Percentiles rank a stretch among this genome's conserved stretches.
phyloP scores from a whole-genome alignment of 2,797 vertebrate genomes.

The Apogon talboti region DNA sequence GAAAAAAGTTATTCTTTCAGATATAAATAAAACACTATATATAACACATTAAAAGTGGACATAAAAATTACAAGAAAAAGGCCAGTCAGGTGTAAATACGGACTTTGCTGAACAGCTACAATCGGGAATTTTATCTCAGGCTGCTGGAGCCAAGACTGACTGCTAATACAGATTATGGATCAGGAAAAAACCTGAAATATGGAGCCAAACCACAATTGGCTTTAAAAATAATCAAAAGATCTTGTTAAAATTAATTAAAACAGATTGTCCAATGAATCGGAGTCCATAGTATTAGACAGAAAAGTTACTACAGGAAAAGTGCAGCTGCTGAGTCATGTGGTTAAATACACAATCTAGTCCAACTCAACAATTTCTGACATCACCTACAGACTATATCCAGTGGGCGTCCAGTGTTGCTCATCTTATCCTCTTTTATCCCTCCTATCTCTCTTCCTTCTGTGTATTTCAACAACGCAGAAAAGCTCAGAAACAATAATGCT shows the following conservation, averaged over 20 bases:
- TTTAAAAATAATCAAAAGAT: conserved; percentile 25
- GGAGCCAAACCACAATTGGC: conserved; percentile 4
- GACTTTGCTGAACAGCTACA: not conserved
- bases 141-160: not conserved
- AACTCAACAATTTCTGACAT: conserved; percentile 9
- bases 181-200: conserved; percentile 25
- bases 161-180: conserved; percentile 7
- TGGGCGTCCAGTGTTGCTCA: conserved; percentile 5
- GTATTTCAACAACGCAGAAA: conserved; percentile 29
- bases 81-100: not conserved
- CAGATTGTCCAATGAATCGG: not conserved
- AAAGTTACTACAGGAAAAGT: not conserved
- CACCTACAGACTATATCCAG: conserved; percentile 20
- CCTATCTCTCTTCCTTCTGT: conserved; percentile 7
- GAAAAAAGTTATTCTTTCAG: too few relatives aligned
- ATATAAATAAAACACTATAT: too few relatives aligned
- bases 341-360: conserved; percentile 18
- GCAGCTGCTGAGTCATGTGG: not conserved
- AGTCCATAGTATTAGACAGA: not conserved
- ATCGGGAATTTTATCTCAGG: conserved; percentile 4
- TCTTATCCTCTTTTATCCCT: conserved; percentile 19
- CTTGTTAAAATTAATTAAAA: conserved; percentile 4
- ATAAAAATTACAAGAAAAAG: too few relatives aligned
- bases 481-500: conserved; percentile 38
- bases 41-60: not conserved